Base-by-base conservation (phyloP, 2,797 vertebrate genomes). In the Typhlichthys eigenmanni region DNA sequence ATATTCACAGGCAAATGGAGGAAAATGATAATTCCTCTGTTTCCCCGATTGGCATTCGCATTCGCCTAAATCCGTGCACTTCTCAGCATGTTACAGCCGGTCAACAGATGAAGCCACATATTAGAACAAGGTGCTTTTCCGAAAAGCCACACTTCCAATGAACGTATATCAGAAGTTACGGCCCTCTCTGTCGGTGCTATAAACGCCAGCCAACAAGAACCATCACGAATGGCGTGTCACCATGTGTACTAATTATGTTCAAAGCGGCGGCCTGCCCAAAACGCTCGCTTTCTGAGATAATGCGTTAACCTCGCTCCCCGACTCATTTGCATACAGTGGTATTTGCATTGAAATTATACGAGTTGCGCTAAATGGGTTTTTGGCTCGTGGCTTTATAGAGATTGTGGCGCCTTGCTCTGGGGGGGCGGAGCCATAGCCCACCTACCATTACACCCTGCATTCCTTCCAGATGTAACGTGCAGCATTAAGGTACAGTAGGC, bases 1-100 rank as follows among this genome's bases (percentile, higher is more conserved):
- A 78, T 75, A 59, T 77, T 78, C 74, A 82, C 76, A 68, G 82
- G 60, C 62, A 58, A 80, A 80, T 72, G 71, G 70, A 60, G 64
- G 56, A 60, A 56, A 24, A 2, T 48, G n/a, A 10, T 50, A 54
- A 60, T 68, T 13, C 19, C 48, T 19, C 32, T 54, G 63, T 32
- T 38, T 38, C 34, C 34, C 34, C 7, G 6, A 38, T 38, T 5
- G 34, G 6, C 6, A 38, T 34, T 2, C 19, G 19, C 19, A 38
- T 24, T 24, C 3, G 24, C 3, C 24, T 24, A 24, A 24, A 24
- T 24, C 24, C 0, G 24, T 24, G 24, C 24, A 24, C 24, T 24
- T 24, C 24, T 24, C 24, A 24, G 5, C 7, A 38, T 5, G 34
- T 5, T 38, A 38, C 7, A 38, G 7, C 5, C 34, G 6, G 5